Base-by-base conservation (phyloP, 37 sponge, comb jelly and placozoan genomes). In the Corticium candelabrum region DNA sequence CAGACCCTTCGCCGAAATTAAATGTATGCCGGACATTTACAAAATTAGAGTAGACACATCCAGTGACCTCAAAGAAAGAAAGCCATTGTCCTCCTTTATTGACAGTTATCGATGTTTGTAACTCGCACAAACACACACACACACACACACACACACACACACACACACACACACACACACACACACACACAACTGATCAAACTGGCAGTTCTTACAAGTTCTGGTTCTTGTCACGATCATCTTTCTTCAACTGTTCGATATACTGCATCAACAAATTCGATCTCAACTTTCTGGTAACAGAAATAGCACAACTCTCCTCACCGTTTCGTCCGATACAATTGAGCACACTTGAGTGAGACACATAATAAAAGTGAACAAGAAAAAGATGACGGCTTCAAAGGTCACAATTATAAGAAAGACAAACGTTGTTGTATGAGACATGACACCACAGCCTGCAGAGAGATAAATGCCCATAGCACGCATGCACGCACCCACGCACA, bases 341-440 rank as follows among this genome's bases (percentile, higher is more conserved):
- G 95, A 82, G 83, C 92, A 85, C 27, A 98, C 67, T 73, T 98
- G 99, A 32, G 95, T 88, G 50, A 87, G 85, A 84, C 90, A 98
- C 99, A 98, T 98, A 41, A 92, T 94, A 79, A 90, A 88, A 27
- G 95, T 94, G 79, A 98, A 98, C 7, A 98, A 83, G 21, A 87
- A 90, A 85, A 98, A 98, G 37, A 98, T 85, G 38, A 98, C 89
- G 0, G 89, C 92, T 81, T 92, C 92, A 76, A 98, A 91, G 40
- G 92, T 87, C 37, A 98, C 68, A 29, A 94, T 72, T 4, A 88
- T 90, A 21, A 94, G 78, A 32, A 98, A 78, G 81, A 98, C 85
- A 38, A 89, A 84, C 56, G 91, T 73, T 41, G 96, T 82, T 2
- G 93, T 91, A 5, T 90, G 93, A 41, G 87, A 78, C 37, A 91